Base-by-base conservation (phyloP, 2,113 vertebrate species). In the Lontra canadensis region DNA sequence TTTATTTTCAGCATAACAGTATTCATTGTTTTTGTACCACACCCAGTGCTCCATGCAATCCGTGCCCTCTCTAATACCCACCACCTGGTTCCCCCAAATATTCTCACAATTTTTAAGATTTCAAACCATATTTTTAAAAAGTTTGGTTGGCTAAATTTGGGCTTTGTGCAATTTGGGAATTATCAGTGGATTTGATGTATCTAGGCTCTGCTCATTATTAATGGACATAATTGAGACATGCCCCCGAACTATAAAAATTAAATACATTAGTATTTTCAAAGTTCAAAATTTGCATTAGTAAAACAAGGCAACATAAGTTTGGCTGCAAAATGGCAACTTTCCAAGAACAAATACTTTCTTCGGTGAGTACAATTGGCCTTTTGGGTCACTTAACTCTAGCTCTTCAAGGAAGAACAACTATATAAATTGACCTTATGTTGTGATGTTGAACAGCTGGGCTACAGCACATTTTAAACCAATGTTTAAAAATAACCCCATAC, bases 401-500 rank as follows among this genome's bases (percentile, higher is more conserved):
- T 96, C 65, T 89, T 97, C 65, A 82, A 96, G 88, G n/a, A 85
- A 82, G 76, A 63, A 39, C 21, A 82, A 39, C 39, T 52, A 20
- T 81, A 87, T 74, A 95, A 96, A 59, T 42, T 69, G 42, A 42
- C n/a, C 34, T 80, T 83, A 23, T 52, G 12, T 61, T 31, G 79
- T 88, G 73, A 82, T 61, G 57, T 47, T 14, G 36, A 91, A 52
- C 44, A 86, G 36, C 78, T 93, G 88, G 85, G 73, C 25, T 59
- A 23, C 55, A 49, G 25, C 31, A 36, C 89, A 79, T 96, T 94
- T 95, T 78, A 90, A 93, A 79, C n/a, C 79, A 55, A 0, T 47
- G 80, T 86, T 96, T 89, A 81, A 97, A 95, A 96, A 96, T 86
- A 97, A 94, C 55, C 12, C 36, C 36, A n/a, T 26, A 67, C 47